Evolutionary conservation across 1,140 invertebrate genomes (phyloP), one percentile per base, ranked within the genome.

Genomic region (Agrilus planipennis): DNA sequence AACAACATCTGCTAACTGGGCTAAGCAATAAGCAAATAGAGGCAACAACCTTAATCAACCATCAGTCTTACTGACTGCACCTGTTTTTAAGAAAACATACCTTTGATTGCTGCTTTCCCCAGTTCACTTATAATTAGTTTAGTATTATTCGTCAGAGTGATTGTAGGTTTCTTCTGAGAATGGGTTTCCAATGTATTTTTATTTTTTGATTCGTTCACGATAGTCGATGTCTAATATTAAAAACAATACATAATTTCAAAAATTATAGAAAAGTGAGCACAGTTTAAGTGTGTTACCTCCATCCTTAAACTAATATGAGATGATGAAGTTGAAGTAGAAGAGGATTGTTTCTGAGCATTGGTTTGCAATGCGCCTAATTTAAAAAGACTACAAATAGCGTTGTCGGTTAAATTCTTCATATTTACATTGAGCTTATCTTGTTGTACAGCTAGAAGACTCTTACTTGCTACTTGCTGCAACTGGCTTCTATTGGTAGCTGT

Each of bases 21-120:
- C n/a, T n/a, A n/a, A n/a, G n/a, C n/a, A n/a, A n/a, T n/a, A n/a
- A n/a, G n/a, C n/a, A n/a, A n/a, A n/a, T n/a, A n/a, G n/a, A n/a
- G n/a, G n/a, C n/a, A n/a, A n/a, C n/a, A n/a, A n/a, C n/a, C n/a
- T n/a, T n/a, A n/a, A n/a, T n/a, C n/a, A n/a, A n/a, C n/a, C n/a
- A n/a, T n/a, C n/a, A n/a, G n/a, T n/a, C n/a, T n/a, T n/a, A n/a
- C n/a, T n/a, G n/a, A n/a, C n/a, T n/a, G n/a, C n/a, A n/a, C n/a
- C n/a, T n/a, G n/a, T n/a, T n/a, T n/a, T n/a, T n/a, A n/a, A n/a
- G n/a, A n/a, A n/a, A n/a, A 48, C 17, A 23, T 62, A 80, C 84
- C 86, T 77, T 85, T 89, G 51, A 89, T 81, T 21, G 86, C 81
- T 14, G 88, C 87, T 53, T 65, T 71, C 20, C 87, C 89, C 12